Conservation (phyloP, 2,797 vertebrate genomes). For the Spea hammondii region DNA sequence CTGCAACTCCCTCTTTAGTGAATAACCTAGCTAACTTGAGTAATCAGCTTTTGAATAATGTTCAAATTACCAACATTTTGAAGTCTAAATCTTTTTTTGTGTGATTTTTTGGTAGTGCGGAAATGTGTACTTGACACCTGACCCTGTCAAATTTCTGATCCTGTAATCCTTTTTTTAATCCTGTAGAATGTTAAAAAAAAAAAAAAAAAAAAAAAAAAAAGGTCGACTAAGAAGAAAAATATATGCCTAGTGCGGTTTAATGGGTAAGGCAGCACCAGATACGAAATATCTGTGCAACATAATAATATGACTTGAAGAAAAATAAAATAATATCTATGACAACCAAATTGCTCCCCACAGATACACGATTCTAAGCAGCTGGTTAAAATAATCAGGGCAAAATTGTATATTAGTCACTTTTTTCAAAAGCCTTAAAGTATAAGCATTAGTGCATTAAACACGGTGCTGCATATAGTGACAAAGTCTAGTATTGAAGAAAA, state of each 20-base stretch:
- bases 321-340: not conserved
- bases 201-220: not conserved
- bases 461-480: too few relatives aligned
- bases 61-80: too few relatives aligned
- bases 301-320: not conserved
- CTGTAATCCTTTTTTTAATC: not conserved
- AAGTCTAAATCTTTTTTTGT: too few relatives aligned
- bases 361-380: too few relatives aligned
- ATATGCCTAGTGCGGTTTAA: not conserved
- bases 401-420: too few relatives aligned
- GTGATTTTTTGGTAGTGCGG: not conserved
- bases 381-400: too few relatives aligned
- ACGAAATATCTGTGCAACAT: not conserved
- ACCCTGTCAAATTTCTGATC: not conserved
- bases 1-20: too few relatives aligned
- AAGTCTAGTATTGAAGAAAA: too few relatives aligned
- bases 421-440: too few relatives aligned
- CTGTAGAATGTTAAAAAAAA: not conserved
- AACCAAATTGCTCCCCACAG: not conserved
- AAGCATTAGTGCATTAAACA: too few relatives aligned
- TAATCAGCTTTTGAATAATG: too few relatives aligned
- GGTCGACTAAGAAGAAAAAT: not conserved
- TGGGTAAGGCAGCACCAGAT: not conserved
- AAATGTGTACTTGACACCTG: not conserved
- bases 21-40: too few relatives aligned